Conservation (phyloP, 2,113 vertebrate species). For the Probosciger aterrimus region DNA sequence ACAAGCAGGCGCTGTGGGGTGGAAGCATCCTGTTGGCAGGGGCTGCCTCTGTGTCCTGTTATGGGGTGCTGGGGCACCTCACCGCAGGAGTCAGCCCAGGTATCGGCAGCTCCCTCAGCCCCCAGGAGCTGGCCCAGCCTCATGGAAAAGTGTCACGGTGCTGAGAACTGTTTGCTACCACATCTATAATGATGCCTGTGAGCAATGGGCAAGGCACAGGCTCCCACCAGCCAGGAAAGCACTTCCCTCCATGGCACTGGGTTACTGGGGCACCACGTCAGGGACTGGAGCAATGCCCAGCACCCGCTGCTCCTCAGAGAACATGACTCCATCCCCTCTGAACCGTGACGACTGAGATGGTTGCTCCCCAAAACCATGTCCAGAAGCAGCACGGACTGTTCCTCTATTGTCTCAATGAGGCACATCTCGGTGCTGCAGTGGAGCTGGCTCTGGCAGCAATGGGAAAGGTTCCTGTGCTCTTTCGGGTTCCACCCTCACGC, state of each 20-base stretch:
- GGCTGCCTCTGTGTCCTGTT: not conserved
- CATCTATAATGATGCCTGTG: fast-evolving
- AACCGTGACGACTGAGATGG: fast-evolving
- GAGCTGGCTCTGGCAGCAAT: not conserved
- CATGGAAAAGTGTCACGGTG: fast-evolving
- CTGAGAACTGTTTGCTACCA: not conserved
- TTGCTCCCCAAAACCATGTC: not conserved
- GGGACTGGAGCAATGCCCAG: not conserved
- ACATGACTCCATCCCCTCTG: fast-evolving
- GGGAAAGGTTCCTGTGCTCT: not conserved
- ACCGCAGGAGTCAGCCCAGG: fast-evolving
- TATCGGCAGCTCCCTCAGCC: not conserved
- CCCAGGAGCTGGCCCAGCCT: not conserved
- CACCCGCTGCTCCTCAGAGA: not conserved
- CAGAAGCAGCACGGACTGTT: not conserved
- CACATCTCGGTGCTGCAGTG: fast-evolving
- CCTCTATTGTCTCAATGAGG: not conserved
- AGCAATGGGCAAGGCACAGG: not conserved
- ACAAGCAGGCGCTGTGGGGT: fast-evolving
- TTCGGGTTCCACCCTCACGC: not conserved
- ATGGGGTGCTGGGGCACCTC: fast-evolving
- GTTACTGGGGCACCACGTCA: not conserved
- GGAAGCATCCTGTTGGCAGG: not conserved
- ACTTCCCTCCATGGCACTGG: not conserved
- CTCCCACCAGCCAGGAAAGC: not conserved